phyloP scores from a whole-genome alignment of 64 coral and sea anemone species.

The Actinia tenebrosa region DNA sequence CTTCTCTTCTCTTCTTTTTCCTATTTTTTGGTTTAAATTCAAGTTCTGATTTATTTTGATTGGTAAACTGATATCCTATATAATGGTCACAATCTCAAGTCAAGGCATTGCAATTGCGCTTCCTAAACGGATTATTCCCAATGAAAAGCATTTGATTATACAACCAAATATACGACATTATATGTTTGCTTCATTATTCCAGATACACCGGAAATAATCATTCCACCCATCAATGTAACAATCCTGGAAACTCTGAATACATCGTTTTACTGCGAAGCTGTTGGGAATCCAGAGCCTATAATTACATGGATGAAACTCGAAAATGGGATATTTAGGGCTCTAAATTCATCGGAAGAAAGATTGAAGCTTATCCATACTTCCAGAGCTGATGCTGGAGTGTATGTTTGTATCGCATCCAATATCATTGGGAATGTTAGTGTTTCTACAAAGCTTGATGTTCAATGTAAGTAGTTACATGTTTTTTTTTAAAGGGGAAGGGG shows the following conservation, averaged over 20 bases:
- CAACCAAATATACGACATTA: background rate
- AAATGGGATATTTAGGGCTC: background rate
- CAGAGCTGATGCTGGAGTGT: constrained; percentile 8
- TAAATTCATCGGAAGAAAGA: background rate
- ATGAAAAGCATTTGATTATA: background rate
- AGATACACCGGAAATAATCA: background rate
- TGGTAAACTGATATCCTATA: too few species aligned
- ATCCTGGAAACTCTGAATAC: background rate
- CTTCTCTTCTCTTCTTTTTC: too few species aligned
- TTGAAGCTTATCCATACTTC: background rate
- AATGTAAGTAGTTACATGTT: too few species aligned
- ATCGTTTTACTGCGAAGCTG: constrained; percentile 5
- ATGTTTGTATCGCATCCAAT: constrained; percentile 22
- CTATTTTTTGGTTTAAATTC: too few species aligned
- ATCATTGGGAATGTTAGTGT: background rate
- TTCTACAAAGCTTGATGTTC: too few species aligned
- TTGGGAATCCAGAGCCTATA: constrained; percentile 15
- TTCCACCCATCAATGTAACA: background rate
- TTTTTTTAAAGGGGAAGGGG: too few species aligned
- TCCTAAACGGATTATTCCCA: too few species aligned
- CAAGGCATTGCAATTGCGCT: too few species aligned
- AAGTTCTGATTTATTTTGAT: too few species aligned
- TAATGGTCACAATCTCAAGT: too few species aligned
- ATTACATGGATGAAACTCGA: background rate
- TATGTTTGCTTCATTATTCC: background rate